Conservation (phyloP, 2,888 invertebrate species). For the Ptycholaimellus sp. region DNA sequence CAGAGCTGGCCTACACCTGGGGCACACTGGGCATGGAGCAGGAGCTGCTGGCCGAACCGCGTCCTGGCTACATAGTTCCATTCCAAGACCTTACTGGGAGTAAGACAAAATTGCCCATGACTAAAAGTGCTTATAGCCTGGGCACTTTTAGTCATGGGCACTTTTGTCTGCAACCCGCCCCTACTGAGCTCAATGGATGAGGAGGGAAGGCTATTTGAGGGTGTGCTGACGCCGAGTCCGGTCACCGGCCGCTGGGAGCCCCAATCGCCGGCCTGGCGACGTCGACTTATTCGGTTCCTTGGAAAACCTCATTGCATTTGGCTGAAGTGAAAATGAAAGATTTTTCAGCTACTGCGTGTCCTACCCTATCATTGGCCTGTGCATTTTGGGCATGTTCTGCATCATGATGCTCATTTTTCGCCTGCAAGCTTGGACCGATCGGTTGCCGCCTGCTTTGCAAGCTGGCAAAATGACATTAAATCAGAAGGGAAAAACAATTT, state of each 20-base stretch:
- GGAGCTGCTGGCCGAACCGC: constrained; percentile 60
- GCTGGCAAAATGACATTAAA: too few relatives aligned
- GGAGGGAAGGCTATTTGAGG: constrained; percentile 47
- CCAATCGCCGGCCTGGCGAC: constrained; percentile 25
- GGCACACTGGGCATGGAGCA: constrained; percentile 75
- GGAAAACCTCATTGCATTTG: constrained; percentile 44
- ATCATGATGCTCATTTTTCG: constrained; percentile 57
- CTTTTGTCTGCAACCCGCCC: too few relatives aligned
- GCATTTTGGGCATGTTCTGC: constrained; percentile 52
- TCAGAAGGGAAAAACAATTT: constrained; percentile 5
- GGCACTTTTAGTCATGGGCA: too few relatives aligned
- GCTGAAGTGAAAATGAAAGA: constrained; percentile 72
- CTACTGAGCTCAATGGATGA: too few relatives aligned
- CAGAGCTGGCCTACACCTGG: constrained; percentile 78
- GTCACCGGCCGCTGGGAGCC: constrained; percentile 76
- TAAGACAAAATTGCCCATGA: too few relatives aligned
- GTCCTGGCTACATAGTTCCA: constrained; percentile 60
- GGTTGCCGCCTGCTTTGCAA: too few relatives aligned
- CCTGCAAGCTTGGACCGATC: constrained; percentile 55
- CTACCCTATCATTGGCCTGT: constrained; percentile 56
- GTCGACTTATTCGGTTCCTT: constrained; percentile 14
- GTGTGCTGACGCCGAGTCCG: constrained; percentile 53
- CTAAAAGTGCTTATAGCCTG: too few relatives aligned
- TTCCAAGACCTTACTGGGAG: too few relatives aligned
- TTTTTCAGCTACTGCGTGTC: constrained; percentile 69